Base-by-base conservation (phyloP, 2,888 invertebrate species). In the Heterodera filipjevi region DNA sequence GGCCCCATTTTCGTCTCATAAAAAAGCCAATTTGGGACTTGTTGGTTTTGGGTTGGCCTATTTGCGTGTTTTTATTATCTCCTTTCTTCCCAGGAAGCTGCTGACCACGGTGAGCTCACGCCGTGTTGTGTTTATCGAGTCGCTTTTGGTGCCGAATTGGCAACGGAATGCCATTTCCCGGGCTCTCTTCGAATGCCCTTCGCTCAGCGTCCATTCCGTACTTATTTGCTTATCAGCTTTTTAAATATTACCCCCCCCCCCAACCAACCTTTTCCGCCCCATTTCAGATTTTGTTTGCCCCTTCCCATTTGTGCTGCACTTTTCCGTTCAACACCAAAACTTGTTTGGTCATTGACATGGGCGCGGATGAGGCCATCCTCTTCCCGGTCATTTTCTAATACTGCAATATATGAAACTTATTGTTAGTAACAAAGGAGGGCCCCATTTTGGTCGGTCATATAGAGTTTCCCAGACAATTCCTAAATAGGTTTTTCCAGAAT, bases 91-190 rank as follows among this genome's bases (percentile, higher is more conserved):
- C 87, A 95, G 95, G 86, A 93, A 95, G 89, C 92, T 95, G 46
- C 91, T 96, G 72, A 93, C 95, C 71, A 96, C 94, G 89, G 96
- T 97, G 0, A 96, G 96, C 90, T 96, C 95, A 87, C 92, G 95
- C 33, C 93, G 94, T 89, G 93, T 98, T 53, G 93, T 98, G 8
- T 92, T 98, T 46, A 93, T 97, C 32, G 98, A 98, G 90, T 95
- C 95, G 6, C 91, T 96, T 19, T 92, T 97, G 32, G 93, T 94
- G 49, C 94, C 93, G 5, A 94, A 94, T 0, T 90, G 93, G 77
- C 93, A 95, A 89, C 92, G 96, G 80, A 94, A 96, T 87, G 94
- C 94, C 0, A 91, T 98, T 16, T 96, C 85, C 3, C 81, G 81
- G 33, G 85, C 84, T 2, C 66, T 85, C 22, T 82, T 83, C 76